phyloP scores from a whole-genome alignment of 2,888 invertebrate genomes.

The Lasioglossum morio region DNA sequence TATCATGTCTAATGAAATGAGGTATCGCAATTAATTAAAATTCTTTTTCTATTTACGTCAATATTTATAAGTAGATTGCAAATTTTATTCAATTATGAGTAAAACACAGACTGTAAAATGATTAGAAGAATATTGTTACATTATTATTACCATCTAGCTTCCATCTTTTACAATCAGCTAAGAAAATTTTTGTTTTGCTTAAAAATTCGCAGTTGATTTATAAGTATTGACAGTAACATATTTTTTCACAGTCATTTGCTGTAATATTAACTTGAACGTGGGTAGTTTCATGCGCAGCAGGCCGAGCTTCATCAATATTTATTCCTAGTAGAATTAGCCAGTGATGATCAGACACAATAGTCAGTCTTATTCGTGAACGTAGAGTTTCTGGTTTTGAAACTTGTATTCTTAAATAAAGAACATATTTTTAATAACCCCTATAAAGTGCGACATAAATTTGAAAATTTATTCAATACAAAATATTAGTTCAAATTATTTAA shows the following conservation, averaged over 20 bases:
- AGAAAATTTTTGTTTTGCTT: neutral
- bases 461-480: neutral
- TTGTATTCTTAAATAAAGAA: neutral
- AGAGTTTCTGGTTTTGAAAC: neutral
- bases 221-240: neutral
- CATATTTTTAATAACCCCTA: neutral
- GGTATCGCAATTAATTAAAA: too few relatives aligned
- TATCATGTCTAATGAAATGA: too few relatives aligned
- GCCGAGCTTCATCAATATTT: neutral
- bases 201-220: neutral
- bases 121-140: neutral
- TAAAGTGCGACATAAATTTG: neutral
- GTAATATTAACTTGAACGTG: neutral
- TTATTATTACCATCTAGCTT: too few relatives aligned
- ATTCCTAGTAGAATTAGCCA: neutral
- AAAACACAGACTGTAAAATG: neutral
- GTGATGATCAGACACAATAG: neutral
- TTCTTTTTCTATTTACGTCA: neutral
- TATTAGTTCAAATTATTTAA: neutral
- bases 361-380: neutral
- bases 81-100: too few relatives aligned
- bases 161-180: too few relatives aligned
- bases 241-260: too few relatives aligned
- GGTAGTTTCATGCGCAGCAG: neutral
- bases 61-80: neutral